Evolutionary conservation across 2,797 vertebrate species (phyloP).

Genomic region (Syngnathus acus): DNA sequence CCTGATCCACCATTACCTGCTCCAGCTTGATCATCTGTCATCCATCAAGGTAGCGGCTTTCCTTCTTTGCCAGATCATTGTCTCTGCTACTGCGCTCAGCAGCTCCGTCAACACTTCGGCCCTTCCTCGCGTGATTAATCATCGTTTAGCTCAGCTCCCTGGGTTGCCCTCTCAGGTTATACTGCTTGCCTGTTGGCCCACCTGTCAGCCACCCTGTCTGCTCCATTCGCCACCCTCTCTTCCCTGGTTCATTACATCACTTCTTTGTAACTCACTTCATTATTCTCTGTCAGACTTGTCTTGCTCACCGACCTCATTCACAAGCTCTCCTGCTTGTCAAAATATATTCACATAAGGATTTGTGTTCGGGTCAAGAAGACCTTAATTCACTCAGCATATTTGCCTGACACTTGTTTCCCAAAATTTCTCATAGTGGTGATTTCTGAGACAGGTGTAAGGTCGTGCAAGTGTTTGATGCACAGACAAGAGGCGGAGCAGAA

Average conservation of each 20-base stretch:
- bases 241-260: conserved; percentile 1
- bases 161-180: conserved; percentile 1
- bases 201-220: conserved; percentile 1
- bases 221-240: background rate
- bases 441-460: conserved; percentile 25
- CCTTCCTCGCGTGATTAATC: conserved; percentile 1
- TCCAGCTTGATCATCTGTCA: conserved; percentile 1
- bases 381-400: background rate
- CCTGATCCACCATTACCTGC: background rate
- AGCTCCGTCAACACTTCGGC: background rate
- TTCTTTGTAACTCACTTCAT: conserved; percentile 5
- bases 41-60: background rate
- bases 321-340: background rate
- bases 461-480: conserved; percentile 19
- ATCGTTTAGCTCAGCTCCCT: conserved; percentile 1
- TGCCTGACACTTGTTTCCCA: conserved; percentile 12
- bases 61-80: background rate
- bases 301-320: background rate
- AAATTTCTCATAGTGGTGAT: conserved; percentile 14
- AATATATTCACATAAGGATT: background rate
- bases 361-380: background rate
- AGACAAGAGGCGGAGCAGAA: conserved; percentile 39
- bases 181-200: background rate
- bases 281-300: background rate
- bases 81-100: background rate